Conservation (phyloP, 2,888 invertebrate genomes). For the Tachina lurida region DNA sequence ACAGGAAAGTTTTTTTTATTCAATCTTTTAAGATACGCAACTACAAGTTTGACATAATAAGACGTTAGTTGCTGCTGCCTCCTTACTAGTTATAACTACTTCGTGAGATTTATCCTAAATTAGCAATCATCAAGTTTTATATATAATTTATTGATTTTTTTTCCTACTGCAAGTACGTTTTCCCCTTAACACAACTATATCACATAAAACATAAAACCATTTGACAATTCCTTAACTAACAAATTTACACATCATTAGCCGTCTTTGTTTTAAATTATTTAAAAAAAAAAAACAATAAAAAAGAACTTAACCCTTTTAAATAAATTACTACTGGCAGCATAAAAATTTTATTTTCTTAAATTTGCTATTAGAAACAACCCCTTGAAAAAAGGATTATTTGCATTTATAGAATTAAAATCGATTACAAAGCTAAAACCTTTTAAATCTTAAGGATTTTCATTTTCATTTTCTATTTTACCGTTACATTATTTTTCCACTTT, state of each 20-base stretch:
- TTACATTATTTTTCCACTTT: conserved; percentile 60
- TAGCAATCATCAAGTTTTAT: too few relatives aligned
- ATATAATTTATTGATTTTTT: too few relatives aligned
- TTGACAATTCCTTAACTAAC: conserved; percentile 38
- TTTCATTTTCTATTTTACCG: conserved; percentile 17
- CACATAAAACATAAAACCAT: conserved; percentile 16
- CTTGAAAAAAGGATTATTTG: conserved; percentile 57
- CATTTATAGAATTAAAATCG: conserved; percentile 65
- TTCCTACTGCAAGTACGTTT: too few relatives aligned
- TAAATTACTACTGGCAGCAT: conserved; percentile 51
- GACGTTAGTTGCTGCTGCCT: too few relatives aligned
- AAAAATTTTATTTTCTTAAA: conserved; percentile 40
- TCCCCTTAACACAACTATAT: too few relatives aligned
- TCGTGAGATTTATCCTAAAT: too few relatives aligned
- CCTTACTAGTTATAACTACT: too few relatives aligned
- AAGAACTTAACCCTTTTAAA: conserved; percentile 49
- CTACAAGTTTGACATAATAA: too few relatives aligned
- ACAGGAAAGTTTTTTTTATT: too few relatives aligned
- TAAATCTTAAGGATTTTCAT: conserved; percentile 41
- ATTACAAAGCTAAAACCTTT: conserved; percentile 59
- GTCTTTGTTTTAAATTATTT: conserved; percentile 58
- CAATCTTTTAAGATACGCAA: too few relatives aligned
- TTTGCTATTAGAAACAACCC: conserved; percentile 13
- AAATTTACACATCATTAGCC: conserved; percentile 70
- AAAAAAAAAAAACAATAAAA: conserved; percentile 12